A percentile compares a stretch with the other conserved stretches of the same genome.
Conservation (phyloP, 1,140 invertebrate genomes). For the Octopus bimaculoides region DNA sequence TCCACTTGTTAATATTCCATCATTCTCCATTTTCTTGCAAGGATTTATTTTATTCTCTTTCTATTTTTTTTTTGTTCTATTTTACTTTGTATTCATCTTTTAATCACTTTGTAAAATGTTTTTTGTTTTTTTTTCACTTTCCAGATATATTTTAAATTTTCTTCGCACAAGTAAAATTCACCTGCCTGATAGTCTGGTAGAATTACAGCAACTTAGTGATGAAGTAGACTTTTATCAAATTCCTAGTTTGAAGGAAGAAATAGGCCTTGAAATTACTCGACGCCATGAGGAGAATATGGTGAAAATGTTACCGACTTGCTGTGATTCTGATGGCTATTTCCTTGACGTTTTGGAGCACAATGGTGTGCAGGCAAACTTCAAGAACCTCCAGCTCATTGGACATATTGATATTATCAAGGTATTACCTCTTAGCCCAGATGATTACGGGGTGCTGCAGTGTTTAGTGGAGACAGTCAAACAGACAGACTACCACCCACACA, state of each 20-base stretch:
- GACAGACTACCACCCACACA: background rate
- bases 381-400: background rate
- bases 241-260: background rate
- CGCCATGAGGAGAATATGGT: background rate
- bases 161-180: conserved; percentile 4
- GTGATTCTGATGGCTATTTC: background rate
- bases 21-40: no score
- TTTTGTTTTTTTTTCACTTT: background rate
- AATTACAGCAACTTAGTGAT: conserved; percentile 2
- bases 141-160: conserved; percentile 3
- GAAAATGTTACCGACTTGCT: background rate
- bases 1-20: no score
- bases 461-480: background rate
- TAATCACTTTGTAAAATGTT: background rate
- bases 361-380: background rate
- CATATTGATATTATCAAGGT: background rate
- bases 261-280: background rate
- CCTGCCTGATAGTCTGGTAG: background rate
- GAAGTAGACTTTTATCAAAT: conserved; percentile 11
- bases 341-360: background rate
- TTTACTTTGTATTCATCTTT: no score
- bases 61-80: no score
- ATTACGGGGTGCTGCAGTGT: background rate
- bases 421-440: background rate
- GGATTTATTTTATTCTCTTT: no score